Base-by-base conservation (phyloP, 2,888 invertebrate species). In the Nomada fabriciana region DNA sequence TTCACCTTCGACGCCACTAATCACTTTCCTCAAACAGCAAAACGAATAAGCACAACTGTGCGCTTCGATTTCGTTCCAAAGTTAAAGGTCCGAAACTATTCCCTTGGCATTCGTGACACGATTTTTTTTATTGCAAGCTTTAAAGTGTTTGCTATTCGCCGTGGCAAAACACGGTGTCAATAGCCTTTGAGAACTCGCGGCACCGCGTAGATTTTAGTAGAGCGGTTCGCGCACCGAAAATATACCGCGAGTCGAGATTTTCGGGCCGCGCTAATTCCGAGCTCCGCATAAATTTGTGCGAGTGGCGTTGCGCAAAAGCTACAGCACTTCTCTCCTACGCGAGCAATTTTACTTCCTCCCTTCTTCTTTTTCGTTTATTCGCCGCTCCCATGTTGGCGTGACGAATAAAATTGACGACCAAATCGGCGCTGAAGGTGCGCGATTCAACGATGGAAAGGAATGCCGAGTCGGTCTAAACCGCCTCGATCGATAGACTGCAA, bases 191-290 rank as follows among this genome's bases (percentile, higher is more conserved):
- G 36, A 23, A 43, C n/a, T 65, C 53, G 50, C 65, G 50, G 7
- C n/a, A 15, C 42, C 68, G 15, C 15, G 72, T 20, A 25, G 68
- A 52, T 80, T 73, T 78, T 81, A 76, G 47, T 70, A 23, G 52
- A 60, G 55, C 77, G 15, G 5, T 69, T 23, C 50, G 13, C 9
- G 47, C 29, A 73, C 61, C 78, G 67, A 63, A 84, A 85, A 81
- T 85, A 85, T 72, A 53, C 20, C 25, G n/a, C 47, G 15, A 64
- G 53, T 20, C 47, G 73, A 57, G 65, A 76, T 76, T 78, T 81
- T 85, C 59, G 73, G 81, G 67, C 75, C 57, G 71, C 64, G 68
- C 82, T 73, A 85, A 84, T 84, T 85, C 55, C 63, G 76, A 70
- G 73, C 73, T 59, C 52, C 73, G 70, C 52, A 64, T 68, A 83